Base-by-base conservation (phyloP, 2,888 invertebrate species). In the Scaptomyza reducta region DNA sequence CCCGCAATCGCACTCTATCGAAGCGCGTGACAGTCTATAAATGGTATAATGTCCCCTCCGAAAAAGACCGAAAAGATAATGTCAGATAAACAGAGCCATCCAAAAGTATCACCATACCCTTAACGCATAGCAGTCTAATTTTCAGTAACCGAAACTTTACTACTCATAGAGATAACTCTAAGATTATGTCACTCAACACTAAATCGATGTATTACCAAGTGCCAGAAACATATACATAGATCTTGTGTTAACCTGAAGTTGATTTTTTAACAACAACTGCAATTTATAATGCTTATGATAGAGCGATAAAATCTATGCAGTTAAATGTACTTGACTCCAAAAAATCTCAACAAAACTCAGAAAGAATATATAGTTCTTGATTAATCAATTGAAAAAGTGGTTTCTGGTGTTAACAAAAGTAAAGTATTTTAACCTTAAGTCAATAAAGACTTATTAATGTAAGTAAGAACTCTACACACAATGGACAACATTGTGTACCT, bases 1-100 rank as follows among this genome's bases (percentile, higher is more conserved):
- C 55, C 41, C 45, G 47, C 50, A 74, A 67, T 62, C 63, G 63
- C 31, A 9, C 2, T 33, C 51, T 68, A 65, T 47, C 68, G 44
- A 25, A 49, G 18, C 85, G 65, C 72, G 85, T 81, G 85, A 81
- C 82, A 61, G 73, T 38, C 45, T 53, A 75, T 62, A 59, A 66
- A 70, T 74, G 67, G 40, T 59, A 50, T 46, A 67, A 49, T 59
- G 47, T 53, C 45, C 41, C 65, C 13, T 13, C 11, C 44, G n/a
- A 49, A 70, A 56, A 1, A 60, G n/a, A 9, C 29, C 25, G n/a
- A n/a, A 38, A 46, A 46, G 61, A 62, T 74, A 74, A 40, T 66
- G 56, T 47, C 71, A 44, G 29, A 35, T 40, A 50, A 31, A 33
- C 31, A 55, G 27, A 11, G 14, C 18, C 14, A 57, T n/a, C n/a